Evolutionary conservation across 2,113 vertebrate genomes (phyloP), one percentile per base, ranked within the genome.

Genomic region (Macrotus californicus): DNA sequence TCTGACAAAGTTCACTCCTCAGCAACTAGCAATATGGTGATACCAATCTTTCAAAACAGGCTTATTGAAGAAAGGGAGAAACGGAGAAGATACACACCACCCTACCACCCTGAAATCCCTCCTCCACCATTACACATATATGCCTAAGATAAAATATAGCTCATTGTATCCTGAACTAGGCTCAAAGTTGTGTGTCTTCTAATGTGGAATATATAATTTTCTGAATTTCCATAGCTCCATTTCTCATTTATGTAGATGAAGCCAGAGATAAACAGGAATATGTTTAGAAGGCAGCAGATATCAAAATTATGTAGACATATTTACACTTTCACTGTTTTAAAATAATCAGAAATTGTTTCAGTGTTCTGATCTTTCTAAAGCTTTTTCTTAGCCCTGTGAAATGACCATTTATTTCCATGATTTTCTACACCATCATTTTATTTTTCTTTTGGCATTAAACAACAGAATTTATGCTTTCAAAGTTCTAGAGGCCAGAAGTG

Each of bases 331-430:
- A n/a, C 84, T 85, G 36, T 59, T 79, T 96, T 77, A 50, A 95
- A 96, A 96, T 84, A 75, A 69, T 87, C 64, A 93, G 24, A 89
- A 93, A 46, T 64, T 22, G 16, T 87, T 64, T 56, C 54, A 77
- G 46, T 85, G 75, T 91, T 70, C 41, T 93, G 75, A 61, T 76
- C 26, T 81, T 70, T 94, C 48, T 54, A 91, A 91, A 72, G 4
- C 6, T 31, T 80, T 87, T 90, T 36, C 3, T 86, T 61, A 52
- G 61, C 6, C 1, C 39, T 87, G 92, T 93, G 52, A 89, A 95
- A 97, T 97, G 76, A 95, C 34, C 89, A 96, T 97, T 85, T 96
- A 94, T 97, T 77, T 73, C 80, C 84, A 93, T 14, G 59, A 85
- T 92, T 94, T 94, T 83, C 87, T 93, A 85, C n/a, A 91, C 54